Base-by-base conservation (phyloP, 2,797 vertebrate species). In the Betta splendens region DNA sequence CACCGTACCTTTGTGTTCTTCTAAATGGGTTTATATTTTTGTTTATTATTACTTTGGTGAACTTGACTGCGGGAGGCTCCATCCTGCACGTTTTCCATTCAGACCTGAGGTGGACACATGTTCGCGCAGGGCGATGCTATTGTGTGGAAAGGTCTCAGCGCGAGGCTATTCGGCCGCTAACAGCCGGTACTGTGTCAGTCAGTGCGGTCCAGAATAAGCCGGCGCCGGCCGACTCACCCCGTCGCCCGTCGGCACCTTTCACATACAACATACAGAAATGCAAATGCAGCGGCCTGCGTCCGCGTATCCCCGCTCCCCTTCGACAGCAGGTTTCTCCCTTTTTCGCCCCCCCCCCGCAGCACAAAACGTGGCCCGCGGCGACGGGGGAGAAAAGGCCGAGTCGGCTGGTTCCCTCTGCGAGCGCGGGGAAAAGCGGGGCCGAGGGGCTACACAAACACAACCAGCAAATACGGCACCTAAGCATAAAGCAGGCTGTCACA, bases 231-330 rank as follows among this genome's bases (percentile, higher is more conserved):
- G 85, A 75, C 80, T 64, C 76, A 40, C 69, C 48, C 78, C 48
- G 79, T 53, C 46, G 54, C 63, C 83, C 71, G 84, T 87, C 87
- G 87, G 79, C 82, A 83, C 73, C 81, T 86, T 86, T 87, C 81
- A 80, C 77, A 70, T 58, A 62, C 49, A 60, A 69, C 75, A 80
- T 73, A 56, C n/a, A n/a, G n/a, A n/a, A n/a, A 65, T 64, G 73
- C 67, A 65, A 77, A 80, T 64, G 59, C 77, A 60, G 58, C 75
- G 53, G 36, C 55, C 45, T 72, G 69, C 75, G 65, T 75, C 72
- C 72, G 69, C 75, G 65, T 75, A 72, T 46, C 60, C 49, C 61
- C 68, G 51, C 71, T 42, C 63, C 66, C 48, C 58, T 35, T 63
- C 79, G 82, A 86, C 80, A 84, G 82, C 68, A 69, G 54, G 11